Base-by-base conservation (phyloP, 2,797 vertebrate species). In the Acanthurus leucopareius region DNA sequence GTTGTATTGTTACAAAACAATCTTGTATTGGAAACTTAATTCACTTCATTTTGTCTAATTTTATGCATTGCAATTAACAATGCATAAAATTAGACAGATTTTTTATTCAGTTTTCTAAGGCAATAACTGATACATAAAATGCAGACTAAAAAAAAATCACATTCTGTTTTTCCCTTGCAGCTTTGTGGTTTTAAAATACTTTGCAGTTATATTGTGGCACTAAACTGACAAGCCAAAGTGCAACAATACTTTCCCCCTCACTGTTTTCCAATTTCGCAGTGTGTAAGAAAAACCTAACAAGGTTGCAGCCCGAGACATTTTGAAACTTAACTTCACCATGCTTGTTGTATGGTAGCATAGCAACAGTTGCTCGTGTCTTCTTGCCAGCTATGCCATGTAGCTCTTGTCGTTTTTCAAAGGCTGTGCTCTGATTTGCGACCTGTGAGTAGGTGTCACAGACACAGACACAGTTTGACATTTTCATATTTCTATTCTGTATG, bases 391-490 rank as follows among this genome's bases (percentile, higher is more conserved):
- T 1, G 2, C 40, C 69, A 28, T 56, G 61, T 5, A 7, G 49
- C 25, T 44, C 0, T 6, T 44, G 59, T 77, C 64, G 15, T 56
- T 79, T 79, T 74, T 69, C 28, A 81, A 71, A 74, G 65, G 38
- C 53, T 25, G 48, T 25, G 1, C 44, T 77, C 3, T 42, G 57
- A 65, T 59, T 42, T 62, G 58, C 28, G 69, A 69, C 73, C 68
- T 61, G 66, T 65, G 77, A 69, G 82, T 76, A 66, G 73, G 80
- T 64, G 70, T 80, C 49, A 58, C 51, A 66, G 45, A 78, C 25
- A 42, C 35, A 59, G 28, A 82, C 74, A 86, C 70, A 47, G 47
- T 73, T 53, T 87, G 77, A 81, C 70, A 47, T 62, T 73, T 84
- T 54, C 38, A 38, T 54, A 66, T 80, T 72, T 53, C 52, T 65